Percentiles rank a stretch among this genome's conserved stretches.
These are phyloP conservation scores for Meghimatium bilineatum DNA, from an alignment of 2,888 invertebrate species.

Conservation along the genomic window DNA sequence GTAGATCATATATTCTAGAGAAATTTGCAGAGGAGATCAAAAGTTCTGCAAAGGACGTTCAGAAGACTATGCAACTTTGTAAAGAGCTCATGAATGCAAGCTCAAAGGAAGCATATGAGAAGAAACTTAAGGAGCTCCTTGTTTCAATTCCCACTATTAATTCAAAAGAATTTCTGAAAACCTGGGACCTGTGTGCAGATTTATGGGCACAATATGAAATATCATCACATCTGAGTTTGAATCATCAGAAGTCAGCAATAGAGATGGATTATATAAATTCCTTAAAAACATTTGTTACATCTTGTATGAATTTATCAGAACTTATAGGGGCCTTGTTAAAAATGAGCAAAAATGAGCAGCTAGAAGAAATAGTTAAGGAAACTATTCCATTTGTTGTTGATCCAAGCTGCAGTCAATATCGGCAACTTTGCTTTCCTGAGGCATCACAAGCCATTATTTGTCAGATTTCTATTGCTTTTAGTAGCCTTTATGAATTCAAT, in stretches of 20 bases:
- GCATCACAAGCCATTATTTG: conserved; percentile 25
- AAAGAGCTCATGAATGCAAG: conserved; percentile 40
- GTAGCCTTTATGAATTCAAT: conserved; percentile 33
- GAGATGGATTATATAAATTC: conserved; percentile 36
- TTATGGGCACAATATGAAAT: conserved; percentile 44
- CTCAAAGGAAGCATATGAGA: conserved; percentile 35
- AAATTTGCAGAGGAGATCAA: conserved; percentile 26
- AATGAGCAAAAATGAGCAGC: conserved; percentile 19
- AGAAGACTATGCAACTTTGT: conserved; percentile 3
- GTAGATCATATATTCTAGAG: conserved; percentile 34
- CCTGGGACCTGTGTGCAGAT: conserved; percentile 34
- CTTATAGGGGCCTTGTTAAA: conserved; percentile 31
- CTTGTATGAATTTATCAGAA: conserved; percentile 29
- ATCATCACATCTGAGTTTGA: conserved; percentile 8
- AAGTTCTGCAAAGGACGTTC: background rate
- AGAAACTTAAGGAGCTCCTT: conserved; percentile 29
- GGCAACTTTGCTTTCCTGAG: conserved; percentile 36
- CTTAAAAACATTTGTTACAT: conserved; percentile 28
- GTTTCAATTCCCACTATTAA: background rate
- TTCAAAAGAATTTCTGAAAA: conserved; percentile 39
- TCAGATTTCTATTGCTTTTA: conserved; percentile 37
- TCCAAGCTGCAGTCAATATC: conserved; percentile 34
- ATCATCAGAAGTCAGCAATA: conserved; percentile 36
- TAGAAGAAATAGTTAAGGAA: background rate
- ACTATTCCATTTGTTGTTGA: background rate